Percentiles rank a stretch among this genome's conserved stretches.
phyloP scores from a whole-genome alignment of 2,797 vertebrate species.

The Pipistrellus kuhlii region DNA sequence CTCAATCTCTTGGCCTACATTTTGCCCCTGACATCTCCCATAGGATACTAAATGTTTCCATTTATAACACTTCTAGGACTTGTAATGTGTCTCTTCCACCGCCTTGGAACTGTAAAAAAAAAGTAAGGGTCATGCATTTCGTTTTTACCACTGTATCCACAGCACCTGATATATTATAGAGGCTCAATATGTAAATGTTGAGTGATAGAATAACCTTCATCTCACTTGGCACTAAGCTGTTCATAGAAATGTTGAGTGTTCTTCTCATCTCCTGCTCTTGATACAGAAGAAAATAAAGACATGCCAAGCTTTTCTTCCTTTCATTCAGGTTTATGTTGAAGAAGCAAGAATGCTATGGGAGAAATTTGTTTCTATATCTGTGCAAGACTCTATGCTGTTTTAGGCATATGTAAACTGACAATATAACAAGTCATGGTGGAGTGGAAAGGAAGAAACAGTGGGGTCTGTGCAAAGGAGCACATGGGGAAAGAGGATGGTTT shows the following conservation, averaged over 20 bases:
- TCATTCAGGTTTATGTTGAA: not conserved
- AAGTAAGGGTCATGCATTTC: not conserved
- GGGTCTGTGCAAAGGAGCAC: constrained; percentile 53
- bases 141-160: not conserved
- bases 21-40: not conserved
- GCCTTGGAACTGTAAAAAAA: constrained; percentile 28
- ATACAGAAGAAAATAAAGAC: constrained; percentile 9
- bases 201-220: not conserved
- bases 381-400: constrained; percentile 57
- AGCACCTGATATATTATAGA: not conserved
- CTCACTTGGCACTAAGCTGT: not conserved
- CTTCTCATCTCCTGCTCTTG: not conserved
- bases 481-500: constrained; percentile 74
- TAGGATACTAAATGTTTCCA: not conserved
- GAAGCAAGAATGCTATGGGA: not conserved
- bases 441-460: constrained; percentile 73
- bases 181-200: not conserved
- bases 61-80: not conserved
- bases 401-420: constrained; percentile 67
- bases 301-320: not conserved
- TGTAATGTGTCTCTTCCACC: not conserved
- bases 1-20: not conserved
- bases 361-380: constrained; percentile 7
- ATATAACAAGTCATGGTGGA: constrained; percentile 68
- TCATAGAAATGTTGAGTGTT: not conserved